Base-by-base conservation (phyloP, 2,888 invertebrate genomes). In the Ophioninae sp. region DNA sequence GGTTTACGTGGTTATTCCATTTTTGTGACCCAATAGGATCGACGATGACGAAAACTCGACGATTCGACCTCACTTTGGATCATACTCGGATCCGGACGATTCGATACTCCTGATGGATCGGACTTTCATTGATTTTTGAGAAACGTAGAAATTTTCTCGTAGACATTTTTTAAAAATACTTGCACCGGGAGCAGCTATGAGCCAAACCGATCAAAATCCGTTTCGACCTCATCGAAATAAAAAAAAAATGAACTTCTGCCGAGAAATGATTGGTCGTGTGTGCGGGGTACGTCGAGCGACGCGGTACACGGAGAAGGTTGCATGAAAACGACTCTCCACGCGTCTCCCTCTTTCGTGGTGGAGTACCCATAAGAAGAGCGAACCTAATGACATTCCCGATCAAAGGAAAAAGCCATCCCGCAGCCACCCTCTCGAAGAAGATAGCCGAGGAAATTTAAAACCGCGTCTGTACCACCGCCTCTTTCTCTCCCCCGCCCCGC, bases 371-470 rank as follows among this genome's bases (percentile, higher is more conserved):
- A 87, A 87, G 86, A 88, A 87, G 85, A 82, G 87, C 87, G 85
- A 84, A 87, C 88, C 89, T 90, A 91, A 89, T 89, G 90, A 89
- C 90, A 89, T 90, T 91, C 85, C 87, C 89, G 90, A 91, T 91
- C 89, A 91, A 91, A 91, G 90, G 73, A 74, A 68, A 74, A 67
- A 72, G 62, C 56, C 65, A 50, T 44, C 70, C 20, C 61, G 41
- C 62, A 88, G 86, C 87, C 88, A 89, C 90, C 90, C 89, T 89
- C 87, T 61, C 68, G 56, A 20, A 76, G 56, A 86, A 88, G 88
- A 90, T 89, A 88, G 88, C 85, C 87, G 87, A 88, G 89, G 88
- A 90, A 91, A 90, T 91, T 91, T 91, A 91, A 91, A 91, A 90
- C 88, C 89, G 88, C 79, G 73, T 88, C 89, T 79, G 73, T 79